These are phyloP conservation scores for Anaspis maculata DNA, from an alignment of 2,888 invertebrate genomes.

Conservation along the genomic window DNA sequence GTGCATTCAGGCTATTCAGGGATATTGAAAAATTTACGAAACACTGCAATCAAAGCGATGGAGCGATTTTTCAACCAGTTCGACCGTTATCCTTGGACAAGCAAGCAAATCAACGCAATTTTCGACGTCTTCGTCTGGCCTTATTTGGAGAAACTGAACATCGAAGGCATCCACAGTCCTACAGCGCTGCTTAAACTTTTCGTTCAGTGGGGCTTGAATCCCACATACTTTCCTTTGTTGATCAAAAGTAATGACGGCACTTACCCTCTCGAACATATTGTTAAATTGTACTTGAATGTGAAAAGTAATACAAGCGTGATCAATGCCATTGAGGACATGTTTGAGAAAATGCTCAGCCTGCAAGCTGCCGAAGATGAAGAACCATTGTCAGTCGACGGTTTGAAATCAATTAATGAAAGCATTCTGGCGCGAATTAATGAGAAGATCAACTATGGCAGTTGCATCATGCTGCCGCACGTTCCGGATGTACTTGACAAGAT, in stretches of 20 bases:
- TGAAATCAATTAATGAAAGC: constrained; percentile 34
- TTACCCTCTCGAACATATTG: constrained; percentile 58
- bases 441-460: constrained; percentile 62
- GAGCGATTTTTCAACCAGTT: constrained; percentile 73
- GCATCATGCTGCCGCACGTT: constrained; percentile 66
- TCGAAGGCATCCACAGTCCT: constrained; percentile 76
- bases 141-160: constrained; percentile 60
- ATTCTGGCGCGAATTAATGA: constrained; percentile 33
- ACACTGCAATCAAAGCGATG: constrained; percentile 52
- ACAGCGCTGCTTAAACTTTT: constrained; percentile 76
- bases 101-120: constrained; percentile 61
- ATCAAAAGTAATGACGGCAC: constrained; percentile 48
- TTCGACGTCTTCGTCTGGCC: constrained; percentile 79
- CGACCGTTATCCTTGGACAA: constrained; percentile 65
- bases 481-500: constrained; percentile 61
- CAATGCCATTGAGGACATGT: constrained; percentile 61
- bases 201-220: constrained; percentile 69
- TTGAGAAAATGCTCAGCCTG: constrained; percentile 64
- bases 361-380: constrained; percentile 50
- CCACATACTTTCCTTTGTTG: constrained; percentile 66
- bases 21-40: constrained; percentile 58
- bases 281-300: constrained; percentile 61
- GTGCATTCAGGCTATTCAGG: constrained; percentile 57
- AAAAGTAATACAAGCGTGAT: constrained; percentile 60
- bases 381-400: constrained; percentile 38